Evolutionary conservation across 2,113 vertebrate species (phyloP).

Genomic region (Rhinogobius similis): DNA sequence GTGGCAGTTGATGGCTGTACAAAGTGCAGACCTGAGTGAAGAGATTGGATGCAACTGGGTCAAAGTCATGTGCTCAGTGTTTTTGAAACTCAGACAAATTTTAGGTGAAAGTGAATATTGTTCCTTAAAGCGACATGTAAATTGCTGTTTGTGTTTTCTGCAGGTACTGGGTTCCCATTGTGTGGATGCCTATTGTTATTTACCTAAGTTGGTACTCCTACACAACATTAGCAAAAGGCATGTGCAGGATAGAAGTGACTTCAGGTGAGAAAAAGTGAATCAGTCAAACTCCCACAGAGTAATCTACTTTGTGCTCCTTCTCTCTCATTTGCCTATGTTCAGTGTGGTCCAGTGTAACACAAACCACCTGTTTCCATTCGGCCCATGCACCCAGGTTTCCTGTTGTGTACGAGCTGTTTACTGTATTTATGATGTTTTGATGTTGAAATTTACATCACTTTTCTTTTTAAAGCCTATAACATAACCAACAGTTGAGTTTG

Average conservation of each 20-base stretch:
- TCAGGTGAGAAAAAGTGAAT: constrained; percentile 62
- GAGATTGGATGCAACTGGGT: background rate
- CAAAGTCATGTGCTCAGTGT: background rate
- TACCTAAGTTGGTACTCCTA: constrained; percentile 89
- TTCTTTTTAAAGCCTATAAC: too few relatives aligned
- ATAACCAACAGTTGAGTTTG: background rate
- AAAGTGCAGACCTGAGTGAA: constrained; percentile 1
- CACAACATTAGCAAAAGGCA: constrained; percentile 79
- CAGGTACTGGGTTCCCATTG: constrained; percentile 90
- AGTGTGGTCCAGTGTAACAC: background rate
- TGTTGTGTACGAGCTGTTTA: background rate
- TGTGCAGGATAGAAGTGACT: constrained; percentile 76
- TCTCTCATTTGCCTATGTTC: background rate
- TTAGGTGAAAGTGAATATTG: background rate
- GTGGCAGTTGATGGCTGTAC: background rate
- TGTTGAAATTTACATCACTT: too few relatives aligned
- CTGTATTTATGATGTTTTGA: background rate
- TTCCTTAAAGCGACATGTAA: background rate
- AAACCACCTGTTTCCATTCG: background rate
- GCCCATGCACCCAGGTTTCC: background rate
- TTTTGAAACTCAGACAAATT: background rate
- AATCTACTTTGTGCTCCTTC: background rate
- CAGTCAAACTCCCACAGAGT: background rate
- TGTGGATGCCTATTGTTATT: constrained; percentile 90
- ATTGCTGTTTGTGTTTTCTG: constrained; percentile 12